These are phyloP conservation scores for Dasyornis broadbenti DNA, from an alignment of 2,113 vertebrate genomes.

Conservation along the genomic window DNA sequence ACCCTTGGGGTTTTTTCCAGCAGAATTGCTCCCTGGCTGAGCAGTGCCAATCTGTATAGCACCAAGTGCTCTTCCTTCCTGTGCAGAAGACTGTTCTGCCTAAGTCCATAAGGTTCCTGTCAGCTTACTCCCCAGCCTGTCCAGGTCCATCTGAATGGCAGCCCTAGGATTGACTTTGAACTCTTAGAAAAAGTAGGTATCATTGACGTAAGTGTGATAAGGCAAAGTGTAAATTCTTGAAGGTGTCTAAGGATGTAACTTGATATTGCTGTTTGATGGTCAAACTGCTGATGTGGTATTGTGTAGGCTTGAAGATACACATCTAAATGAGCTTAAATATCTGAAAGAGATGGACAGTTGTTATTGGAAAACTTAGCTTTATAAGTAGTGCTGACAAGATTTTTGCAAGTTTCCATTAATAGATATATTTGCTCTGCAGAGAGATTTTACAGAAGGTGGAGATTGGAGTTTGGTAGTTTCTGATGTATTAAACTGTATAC, in stretches of 20 bases:
- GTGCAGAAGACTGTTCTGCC: not conserved
- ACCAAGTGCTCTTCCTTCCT: not conserved
- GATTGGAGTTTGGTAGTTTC: not conserved
- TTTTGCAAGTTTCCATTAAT: not conserved
- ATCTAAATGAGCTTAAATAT: not conserved
- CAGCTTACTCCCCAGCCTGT: not conserved
- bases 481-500: not conserved
- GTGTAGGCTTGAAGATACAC: not conserved
- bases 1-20: not conserved
- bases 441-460: not conserved
- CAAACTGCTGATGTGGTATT: not conserved
- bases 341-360: not conserved
- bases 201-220: not conserved
- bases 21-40: not conserved
- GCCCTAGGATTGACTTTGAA: not conserved
- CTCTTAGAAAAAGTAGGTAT: not conserved
- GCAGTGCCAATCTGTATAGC: not conserved
- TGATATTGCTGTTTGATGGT: not conserved
- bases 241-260: not conserved
- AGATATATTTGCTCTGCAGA: not conserved
- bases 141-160: not conserved
- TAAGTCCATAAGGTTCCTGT: not conserved
- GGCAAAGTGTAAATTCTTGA: not conserved
- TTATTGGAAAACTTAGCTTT: not conserved
- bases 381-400: not conserved